Base-by-base conservation (phyloP, 2,113 vertebrate species). In the Sialia sialis region DNA sequence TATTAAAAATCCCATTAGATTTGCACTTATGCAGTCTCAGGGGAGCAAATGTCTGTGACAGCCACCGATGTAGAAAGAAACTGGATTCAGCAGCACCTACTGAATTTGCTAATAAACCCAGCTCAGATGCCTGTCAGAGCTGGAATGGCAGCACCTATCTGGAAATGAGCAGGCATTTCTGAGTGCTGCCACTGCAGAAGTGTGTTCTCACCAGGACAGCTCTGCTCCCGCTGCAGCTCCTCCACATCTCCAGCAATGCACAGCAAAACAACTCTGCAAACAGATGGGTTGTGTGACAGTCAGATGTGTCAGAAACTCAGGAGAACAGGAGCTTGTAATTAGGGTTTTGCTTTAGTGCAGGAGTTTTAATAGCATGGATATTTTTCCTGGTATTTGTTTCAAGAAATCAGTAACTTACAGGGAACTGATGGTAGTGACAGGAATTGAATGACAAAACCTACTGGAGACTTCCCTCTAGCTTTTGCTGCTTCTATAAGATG, bases 321-420 rank as follows among this genome's bases (percentile, higher is more conserved):
- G 87, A 90, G 79, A 92, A 79, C 34, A 84, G 49, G 39, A 74
- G 56, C 64, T 34, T 6, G 5, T 86, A 95, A 95, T 95, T 96
- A 92, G 93, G 72, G 64, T 66, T 90, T 74, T 91, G 43, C 68
- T 90, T 88, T 90, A 81, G 72, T 2, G 5, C 36, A 16, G 63
- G 51, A 88, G 64, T 84, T 94, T 86, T 94, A 94, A 77, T 86
- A 56, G 87, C 30, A 22, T 1, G 60, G 48, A 12, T 85, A 25
- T 63, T 84, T 54, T 43, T 46, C 60, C 68, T 88, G 68, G 55
- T 93, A 44, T 87, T 87, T 67, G 49, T 91, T 96, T 89, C 91
- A 93, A 87, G 72, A 88, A 92, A 67, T 91, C 85, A 84, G 81
- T 72, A 59, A 70, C 72, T 91, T 86, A 26, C 3, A 26, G 63